These are phyloP conservation scores for Orthosia cruda DNA, from an alignment of 2,888 invertebrate genomes.

Conservation along the genomic window DNA sequence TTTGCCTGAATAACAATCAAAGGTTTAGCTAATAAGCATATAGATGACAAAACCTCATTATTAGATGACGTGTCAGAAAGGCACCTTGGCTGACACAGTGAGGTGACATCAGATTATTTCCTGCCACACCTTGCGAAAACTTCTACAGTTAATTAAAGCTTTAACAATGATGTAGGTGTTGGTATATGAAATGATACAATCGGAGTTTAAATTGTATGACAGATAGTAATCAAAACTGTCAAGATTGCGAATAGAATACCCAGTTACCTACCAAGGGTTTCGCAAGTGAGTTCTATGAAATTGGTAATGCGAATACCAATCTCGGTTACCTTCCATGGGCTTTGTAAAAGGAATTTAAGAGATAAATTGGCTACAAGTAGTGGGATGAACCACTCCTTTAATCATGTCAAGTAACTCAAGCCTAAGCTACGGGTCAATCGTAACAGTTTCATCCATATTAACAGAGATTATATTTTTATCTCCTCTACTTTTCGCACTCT, in stretches of 20 bases:
- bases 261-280: slow-evolving; percentile 7
- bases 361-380: not conserved
- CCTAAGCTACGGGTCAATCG: no score
- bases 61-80: slow-evolving; percentile 34
- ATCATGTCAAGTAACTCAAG: not conserved
- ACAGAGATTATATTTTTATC: no score
- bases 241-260: slow-evolving; percentile 6
- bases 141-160: slow-evolving; percentile 37
- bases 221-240: slow-evolving; percentile 34
- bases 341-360: not conserved
- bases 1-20: slow-evolving; percentile 58
- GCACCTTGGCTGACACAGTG: slow-evolving; percentile 14
- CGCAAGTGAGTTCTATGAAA: not conserved
- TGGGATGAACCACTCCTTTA: not conserved
- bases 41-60: slow-evolving; percentile 50
- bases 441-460: not conserved
- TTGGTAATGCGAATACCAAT: no score
- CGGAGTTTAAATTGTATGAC: slow-evolving; percentile 23
- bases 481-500: no score
- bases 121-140: slow-evolving; percentile 49
- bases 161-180: slow-evolving; percentile 43
- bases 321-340: not conserved
- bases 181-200: slow-evolving; percentile 36
- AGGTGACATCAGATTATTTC: slow-evolving; percentile 55
- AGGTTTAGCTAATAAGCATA: slow-evolving; percentile 55